phyloP scores from a whole-genome alignment of 2,797 vertebrate species.

The Sebastes trivittatus region DNA sequence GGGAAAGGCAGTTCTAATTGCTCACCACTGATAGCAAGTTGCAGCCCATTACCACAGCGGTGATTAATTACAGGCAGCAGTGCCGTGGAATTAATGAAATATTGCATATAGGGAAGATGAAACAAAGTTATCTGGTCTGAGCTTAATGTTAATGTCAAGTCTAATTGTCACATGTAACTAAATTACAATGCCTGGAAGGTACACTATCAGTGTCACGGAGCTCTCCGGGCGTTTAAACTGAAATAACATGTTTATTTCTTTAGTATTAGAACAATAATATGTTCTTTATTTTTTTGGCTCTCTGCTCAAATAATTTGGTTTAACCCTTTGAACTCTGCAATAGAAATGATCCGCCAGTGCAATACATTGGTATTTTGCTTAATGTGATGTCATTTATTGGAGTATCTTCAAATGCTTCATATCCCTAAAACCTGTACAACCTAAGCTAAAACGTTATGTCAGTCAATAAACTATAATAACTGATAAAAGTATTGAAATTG shows the following conservation, averaged over 20 bases:
- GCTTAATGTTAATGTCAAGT: neutral
- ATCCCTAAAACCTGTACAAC: too few species aligned
- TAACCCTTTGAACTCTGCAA: too few species aligned
- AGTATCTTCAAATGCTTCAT: too few species aligned
- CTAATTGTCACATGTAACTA: neutral
- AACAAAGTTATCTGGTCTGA: conserved; percentile 10
- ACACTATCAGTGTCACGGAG: neutral
- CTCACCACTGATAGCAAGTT: conserved; percentile 42
- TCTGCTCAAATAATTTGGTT: neutral
- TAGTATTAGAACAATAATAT: neutral
- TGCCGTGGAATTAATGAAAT: conserved; percentile 46
- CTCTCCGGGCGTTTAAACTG: neutral
- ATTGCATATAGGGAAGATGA: conserved; percentile 34
- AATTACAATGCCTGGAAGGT: neutral
- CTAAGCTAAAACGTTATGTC: too few species aligned
- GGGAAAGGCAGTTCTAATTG: conserved; percentile 49
- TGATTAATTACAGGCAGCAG: conserved; percentile 68
- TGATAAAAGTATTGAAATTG: too few species aligned
- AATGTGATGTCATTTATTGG: too few species aligned
- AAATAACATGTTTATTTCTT: neutral
- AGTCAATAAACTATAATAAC: too few species aligned
- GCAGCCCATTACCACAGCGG: conserved; percentile 54
- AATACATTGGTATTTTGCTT: too few species aligned
- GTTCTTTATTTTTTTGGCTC: neutral
- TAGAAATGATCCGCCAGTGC: too few species aligned